phyloP scores from a whole-genome alignment of 2,113 vertebrate species.

The Zosterops lateralis region DNA sequence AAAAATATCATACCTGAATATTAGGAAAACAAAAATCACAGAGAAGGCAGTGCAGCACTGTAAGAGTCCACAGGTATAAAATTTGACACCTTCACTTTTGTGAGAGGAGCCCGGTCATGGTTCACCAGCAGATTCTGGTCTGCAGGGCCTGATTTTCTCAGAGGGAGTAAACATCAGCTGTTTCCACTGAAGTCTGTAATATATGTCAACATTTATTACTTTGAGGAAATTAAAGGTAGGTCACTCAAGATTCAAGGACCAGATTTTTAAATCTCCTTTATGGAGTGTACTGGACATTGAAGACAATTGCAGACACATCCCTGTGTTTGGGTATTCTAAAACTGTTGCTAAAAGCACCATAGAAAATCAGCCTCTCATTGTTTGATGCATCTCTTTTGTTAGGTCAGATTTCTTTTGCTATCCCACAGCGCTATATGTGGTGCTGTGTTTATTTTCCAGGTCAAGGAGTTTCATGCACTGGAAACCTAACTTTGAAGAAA shows the following conservation, averaged over 20 bases:
- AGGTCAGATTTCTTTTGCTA: neutral
- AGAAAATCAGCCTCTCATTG: neutral
- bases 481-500: slow-evolving; percentile 65
- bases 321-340: neutral
- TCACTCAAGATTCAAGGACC: neutral
- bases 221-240: slow-evolving; percentile 2
- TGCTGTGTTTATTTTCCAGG: slow-evolving; percentile 42
- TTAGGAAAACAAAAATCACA: neutral
- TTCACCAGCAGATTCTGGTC: neutral
- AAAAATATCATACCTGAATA: neutral
- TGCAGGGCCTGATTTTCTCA: neutral
- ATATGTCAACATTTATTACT: neutral
- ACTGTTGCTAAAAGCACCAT: neutral
- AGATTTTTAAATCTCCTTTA: neutral
- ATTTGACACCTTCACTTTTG: neutral
- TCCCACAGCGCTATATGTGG: neutral
- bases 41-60: neutral
- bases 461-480: slow-evolving; percentile 44
- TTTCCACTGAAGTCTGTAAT: neutral
- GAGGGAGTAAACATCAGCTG: neutral
- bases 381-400: neutral
- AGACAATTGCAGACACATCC: neutral
- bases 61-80: neutral
- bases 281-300: neutral
- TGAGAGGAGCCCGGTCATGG: fast-evolving